Evolutionary conservation across 2,888 invertebrate species (phyloP).

Genomic region (Sphinx pinastri): DNA sequence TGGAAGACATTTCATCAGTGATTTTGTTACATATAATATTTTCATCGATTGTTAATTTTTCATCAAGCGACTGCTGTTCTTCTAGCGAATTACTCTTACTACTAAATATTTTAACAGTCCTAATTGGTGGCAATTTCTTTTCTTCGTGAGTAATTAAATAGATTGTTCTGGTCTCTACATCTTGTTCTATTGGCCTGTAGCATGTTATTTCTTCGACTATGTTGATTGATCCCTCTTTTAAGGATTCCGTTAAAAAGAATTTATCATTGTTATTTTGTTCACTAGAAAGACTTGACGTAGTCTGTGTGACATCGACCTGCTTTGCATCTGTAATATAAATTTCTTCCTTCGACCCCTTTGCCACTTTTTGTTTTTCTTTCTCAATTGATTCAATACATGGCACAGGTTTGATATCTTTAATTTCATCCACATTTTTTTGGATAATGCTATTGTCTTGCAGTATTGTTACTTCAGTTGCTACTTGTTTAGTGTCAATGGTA

Average conservation of each 20-base stretch:
- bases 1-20: slow-evolving; percentile 56
- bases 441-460: slow-evolving; percentile 49
- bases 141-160: slow-evolving; percentile 90
- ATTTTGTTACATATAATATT: slow-evolving; percentile 52
- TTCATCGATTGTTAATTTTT: slow-evolving; percentile 32
- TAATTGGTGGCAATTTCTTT: slow-evolving; percentile 86
- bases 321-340: slow-evolving; percentile 29
- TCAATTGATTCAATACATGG: neutral
- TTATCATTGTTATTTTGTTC: slow-evolving; percentile 78
- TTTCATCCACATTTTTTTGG: slow-evolving; percentile 26
- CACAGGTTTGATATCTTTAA: neutral
- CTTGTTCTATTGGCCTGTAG: slow-evolving; percentile 57
- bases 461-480: slow-evolving; percentile 76
- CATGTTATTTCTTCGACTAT: slow-evolving; percentile 64
- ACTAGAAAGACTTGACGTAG: slow-evolving; percentile 44
- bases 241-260: slow-evolving; percentile 55
- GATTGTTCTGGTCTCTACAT: slow-evolving; percentile 77
- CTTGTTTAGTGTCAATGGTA: slow-evolving; percentile 45
- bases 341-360: slow-evolving; percentile 12
- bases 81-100: slow-evolving; percentile 85
- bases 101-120: slow-evolving; percentile 80
- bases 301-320: slow-evolving; percentile 34
- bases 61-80: slow-evolving; percentile 47
- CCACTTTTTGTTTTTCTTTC: neutral
- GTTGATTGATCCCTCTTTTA: slow-evolving; percentile 58